Evolutionary conservation across 2,113 vertebrate genomes (phyloP).

Genomic region (Eudyptes chrysolophus): DNA sequence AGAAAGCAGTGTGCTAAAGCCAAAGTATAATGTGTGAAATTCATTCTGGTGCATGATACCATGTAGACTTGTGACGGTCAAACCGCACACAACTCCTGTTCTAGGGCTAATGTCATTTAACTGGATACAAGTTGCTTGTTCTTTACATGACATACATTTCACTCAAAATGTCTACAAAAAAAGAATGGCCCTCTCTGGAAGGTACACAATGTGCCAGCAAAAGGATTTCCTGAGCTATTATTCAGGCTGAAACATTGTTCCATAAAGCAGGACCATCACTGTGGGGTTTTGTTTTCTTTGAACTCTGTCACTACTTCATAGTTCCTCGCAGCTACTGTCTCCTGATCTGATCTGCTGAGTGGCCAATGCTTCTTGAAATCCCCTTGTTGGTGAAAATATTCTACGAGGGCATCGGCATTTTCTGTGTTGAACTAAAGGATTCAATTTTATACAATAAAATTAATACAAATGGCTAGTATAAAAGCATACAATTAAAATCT

Average conservation of each 20-base stretch:
- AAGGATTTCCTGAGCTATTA: not conserved
- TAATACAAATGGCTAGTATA: not conserved
- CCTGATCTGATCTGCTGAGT: not conserved
- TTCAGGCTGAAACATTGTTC: not conserved
- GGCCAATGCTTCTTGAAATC: not conserved
- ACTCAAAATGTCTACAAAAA: not conserved
- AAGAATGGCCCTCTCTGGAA: not conserved
- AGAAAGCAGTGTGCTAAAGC: not conserved
- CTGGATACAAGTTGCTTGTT: not conserved
- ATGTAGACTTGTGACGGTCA: not conserved
- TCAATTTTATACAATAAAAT: not conserved
- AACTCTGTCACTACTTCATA: not conserved
- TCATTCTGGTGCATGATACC: not conserved
- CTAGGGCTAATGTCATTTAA: not conserved
- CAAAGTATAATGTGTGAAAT: not conserved
- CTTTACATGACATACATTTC: not conserved
- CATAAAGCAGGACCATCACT: not conserved
- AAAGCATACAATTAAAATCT: not conserved
- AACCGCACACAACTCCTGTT: not conserved
- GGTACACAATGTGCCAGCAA: not conserved
- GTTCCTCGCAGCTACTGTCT: not conserved
- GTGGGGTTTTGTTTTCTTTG: not conserved
- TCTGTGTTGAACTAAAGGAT: not conserved
- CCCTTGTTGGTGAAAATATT: not conserved
- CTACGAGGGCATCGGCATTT: not conserved